Evolutionary conservation across 2,797 vertebrate genomes (phyloP), one percentile per base, ranked within the genome.

Genomic region (Chaunax sp.): DNA sequence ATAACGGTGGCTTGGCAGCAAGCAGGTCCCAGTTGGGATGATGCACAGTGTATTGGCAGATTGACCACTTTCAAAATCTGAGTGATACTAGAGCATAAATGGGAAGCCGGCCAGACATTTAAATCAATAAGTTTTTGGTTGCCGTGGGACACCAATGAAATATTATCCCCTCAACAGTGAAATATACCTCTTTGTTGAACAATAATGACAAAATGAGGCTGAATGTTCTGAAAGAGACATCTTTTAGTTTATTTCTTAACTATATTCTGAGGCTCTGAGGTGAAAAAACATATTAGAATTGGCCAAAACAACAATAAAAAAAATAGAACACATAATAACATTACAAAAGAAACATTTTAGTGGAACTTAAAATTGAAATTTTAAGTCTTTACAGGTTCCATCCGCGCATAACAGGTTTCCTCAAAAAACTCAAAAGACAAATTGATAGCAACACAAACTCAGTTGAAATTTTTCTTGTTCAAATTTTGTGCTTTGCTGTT

Each of bases 51-150:
- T 18, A 64, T 68, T 83, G 77, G 75, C 78, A 86, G 30, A 33
- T 57, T 51, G n/a, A 69, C 54, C 69, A 69, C 53, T 59, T 63
- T 44, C 61, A 63, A 53, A 2, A 10, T 52, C 46, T 26, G 64
- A 77, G 59, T 75, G 55, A 30, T 15, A 16, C 38, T 6, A 1
- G 38, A 40, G 14, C 3, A 6, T 40, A 40, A 59, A 47, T 0
- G 20, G 43, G 43, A 62, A 81, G 58, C 50, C 11, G 3, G 77
- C 60, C 72, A 79, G 82, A 85, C 83, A 72, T 85, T 79, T 83
- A 85, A n/a, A 89, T 93, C 92, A 82, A 92, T 91, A 82, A 73
- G 50, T 46, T 64, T 70, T 59, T 57, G 71, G 84, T 76, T 64
- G 64, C 82, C 50, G 33, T 43, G 60, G 51, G 69, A 78, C 38